Conservation (phyloP, 2,797 vertebrate genomes). For the Helicolenus hilgendorfi region DNA sequence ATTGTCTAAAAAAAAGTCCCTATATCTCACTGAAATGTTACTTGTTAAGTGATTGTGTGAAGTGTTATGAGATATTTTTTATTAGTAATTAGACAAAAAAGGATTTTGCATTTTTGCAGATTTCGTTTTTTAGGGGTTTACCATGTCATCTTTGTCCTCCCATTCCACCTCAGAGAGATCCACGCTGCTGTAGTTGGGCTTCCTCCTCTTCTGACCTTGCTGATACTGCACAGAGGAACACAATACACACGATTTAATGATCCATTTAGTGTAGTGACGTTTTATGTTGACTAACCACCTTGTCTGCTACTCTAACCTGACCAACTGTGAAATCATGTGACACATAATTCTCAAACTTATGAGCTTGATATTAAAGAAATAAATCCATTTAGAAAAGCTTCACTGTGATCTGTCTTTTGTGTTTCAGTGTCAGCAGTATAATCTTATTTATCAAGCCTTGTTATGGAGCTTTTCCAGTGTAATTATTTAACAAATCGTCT, state of each 20-base stretch:
- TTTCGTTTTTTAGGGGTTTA: background rate
- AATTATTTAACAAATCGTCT: constrained; percentile 77
- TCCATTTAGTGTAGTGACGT: background rate
- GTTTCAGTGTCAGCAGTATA: constrained; percentile 20
- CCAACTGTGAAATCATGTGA: constrained; percentile 30
- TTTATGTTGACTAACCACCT: constrained; percentile 28
- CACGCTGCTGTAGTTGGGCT: constrained; percentile 98
- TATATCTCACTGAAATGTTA: too few species aligned
- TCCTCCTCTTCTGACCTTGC: constrained; percentile 96
- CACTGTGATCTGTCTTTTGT: constrained; percentile 25
- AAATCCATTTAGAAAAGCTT: background rate
- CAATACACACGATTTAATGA: constrained; percentile 40
- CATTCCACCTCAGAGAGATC: constrained; percentile 99
- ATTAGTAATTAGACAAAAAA: too few species aligned
- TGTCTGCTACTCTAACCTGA: constrained; percentile 40
- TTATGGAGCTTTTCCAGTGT: constrained; percentile 40
- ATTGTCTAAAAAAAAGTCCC: too few species aligned
- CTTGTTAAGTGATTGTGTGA: too few species aligned
- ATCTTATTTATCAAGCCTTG: constrained; percentile 47
- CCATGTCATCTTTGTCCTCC: constrained; percentile 96
- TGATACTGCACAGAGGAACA: constrained; percentile 92
- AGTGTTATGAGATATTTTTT: too few species aligned
- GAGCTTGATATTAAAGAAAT: constrained; percentile 2
- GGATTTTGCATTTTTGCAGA: too few species aligned
- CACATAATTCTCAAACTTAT: background rate